Evolutionary conservation across 1,140 invertebrate genomes (phyloP).

Genomic region (Anagrus nilaparvatae): DNA sequence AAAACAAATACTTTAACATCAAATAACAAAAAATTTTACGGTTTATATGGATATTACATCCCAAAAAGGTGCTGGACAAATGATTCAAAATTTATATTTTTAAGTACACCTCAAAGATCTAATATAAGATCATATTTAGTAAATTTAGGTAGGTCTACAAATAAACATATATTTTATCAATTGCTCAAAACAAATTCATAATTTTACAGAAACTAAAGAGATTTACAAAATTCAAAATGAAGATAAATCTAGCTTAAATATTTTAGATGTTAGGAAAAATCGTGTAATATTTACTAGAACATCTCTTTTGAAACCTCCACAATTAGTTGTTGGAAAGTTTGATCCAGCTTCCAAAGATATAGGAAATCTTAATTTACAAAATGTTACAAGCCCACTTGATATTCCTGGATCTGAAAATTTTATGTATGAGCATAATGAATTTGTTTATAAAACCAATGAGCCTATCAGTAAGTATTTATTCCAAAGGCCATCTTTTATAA

Average conservation of each 20-base stretch:
- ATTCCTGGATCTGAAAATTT: slow-evolving; percentile 27
- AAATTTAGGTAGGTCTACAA: slow-evolving; percentile 41
- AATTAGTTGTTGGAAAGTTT: slow-evolving; percentile 28
- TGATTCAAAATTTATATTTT: slow-evolving; percentile 47
- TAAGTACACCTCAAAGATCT: slow-evolving; percentile 51
- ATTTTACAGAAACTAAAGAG: slow-evolving; percentile 27
- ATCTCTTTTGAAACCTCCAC: slow-evolving; percentile 24
- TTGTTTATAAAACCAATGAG: slow-evolving; percentile 30
- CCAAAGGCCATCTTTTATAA: background rate
- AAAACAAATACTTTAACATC: slow-evolving; percentile 31
- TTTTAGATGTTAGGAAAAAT: slow-evolving; percentile 33
- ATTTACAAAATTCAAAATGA: slow-evolving; percentile 32
- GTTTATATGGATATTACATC: slow-evolving; percentile 44
- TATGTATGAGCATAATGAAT: slow-evolving; percentile 31
- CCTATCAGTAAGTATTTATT: slow-evolving; percentile 30
- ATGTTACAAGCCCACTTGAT: slow-evolving; percentile 19
- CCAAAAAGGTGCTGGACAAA: slow-evolving; percentile 47
- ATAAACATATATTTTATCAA: no score
- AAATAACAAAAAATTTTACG: slow-evolving; percentile 44
- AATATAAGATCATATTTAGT: slow-evolving; percentile 46
- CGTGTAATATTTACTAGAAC: slow-evolving; percentile 27
- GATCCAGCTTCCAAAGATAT: slow-evolving; percentile 17
- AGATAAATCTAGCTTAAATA: slow-evolving; percentile 27
- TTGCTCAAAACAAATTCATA: no score
- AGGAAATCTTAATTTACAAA: slow-evolving; percentile 21